Percentiles rank a stretch among this genome's conserved stretches.
These are phyloP conservation scores for Drosophila parabipectinata DNA, from an alignment of 1,140 invertebrate species.

Conservation along the genomic window DNA sequence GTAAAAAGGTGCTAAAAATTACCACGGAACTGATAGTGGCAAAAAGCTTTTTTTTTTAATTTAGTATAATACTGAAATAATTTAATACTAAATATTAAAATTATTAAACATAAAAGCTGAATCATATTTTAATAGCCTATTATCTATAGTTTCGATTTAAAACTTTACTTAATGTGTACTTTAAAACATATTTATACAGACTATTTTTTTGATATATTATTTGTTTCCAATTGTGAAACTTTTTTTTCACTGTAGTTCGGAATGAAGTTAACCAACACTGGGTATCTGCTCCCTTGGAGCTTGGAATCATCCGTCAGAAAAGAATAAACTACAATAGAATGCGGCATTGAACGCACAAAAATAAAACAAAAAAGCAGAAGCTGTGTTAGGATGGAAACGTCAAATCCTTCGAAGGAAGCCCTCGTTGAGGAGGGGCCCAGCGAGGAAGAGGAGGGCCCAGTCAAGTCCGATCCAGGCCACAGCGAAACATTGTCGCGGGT, in stretches of 20 bases:
- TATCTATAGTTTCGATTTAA: too few relatives aligned
- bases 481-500: conserved; percentile 7
- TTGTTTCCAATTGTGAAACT: too few relatives aligned
- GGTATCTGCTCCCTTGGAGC: conserved; percentile 1
- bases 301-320: conserved; percentile 19
- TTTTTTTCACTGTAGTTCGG: not conserved
- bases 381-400: conserved; percentile 15
- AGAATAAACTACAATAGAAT: conserved; percentile 10
- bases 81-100: not conserved
- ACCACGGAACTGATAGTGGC: not conserved
- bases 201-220: too few relatives aligned
- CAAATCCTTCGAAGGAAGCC: conserved; percentile 5
- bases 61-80: not conserved
- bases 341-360: conserved; percentile 15
- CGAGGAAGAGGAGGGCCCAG: not conserved
- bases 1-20: conserved; percentile 43
- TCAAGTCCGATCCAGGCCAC: conserved; percentile 5
- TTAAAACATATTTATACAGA: too few relatives aligned
- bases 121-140: too few relatives aligned
- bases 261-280: conserved; percentile 14
- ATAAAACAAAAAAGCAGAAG: conserved; percentile 1
- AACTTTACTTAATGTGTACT: too few relatives aligned
- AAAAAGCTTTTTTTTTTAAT: not conserved
- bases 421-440: not conserved
- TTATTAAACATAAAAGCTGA: not conserved